Percentiles rank a stretch among this genome's conserved stretches.
phyloP scores from a whole-genome alignment of 2,797 vertebrate species.

The Lepidocolaptes lacrymiger region DNA sequence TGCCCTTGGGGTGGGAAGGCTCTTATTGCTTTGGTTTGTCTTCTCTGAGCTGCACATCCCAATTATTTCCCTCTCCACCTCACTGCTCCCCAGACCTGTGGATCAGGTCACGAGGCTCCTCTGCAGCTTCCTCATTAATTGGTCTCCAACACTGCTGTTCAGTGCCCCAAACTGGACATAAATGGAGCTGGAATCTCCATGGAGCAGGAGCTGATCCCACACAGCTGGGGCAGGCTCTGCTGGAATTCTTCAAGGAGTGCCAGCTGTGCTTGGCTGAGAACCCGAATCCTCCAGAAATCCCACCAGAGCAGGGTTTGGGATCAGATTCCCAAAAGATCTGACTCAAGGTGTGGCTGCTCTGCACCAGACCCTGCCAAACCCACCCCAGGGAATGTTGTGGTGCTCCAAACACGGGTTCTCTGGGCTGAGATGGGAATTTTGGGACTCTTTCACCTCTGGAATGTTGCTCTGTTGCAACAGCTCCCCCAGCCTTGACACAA shows the following conservation, averaged over 20 bases:
- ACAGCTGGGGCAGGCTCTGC: fast-evolving
- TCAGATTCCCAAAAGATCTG: not conserved
- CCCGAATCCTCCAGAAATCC: too few relatives aligned
- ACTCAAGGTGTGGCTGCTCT: not conserved
- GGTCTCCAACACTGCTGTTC: not conserved
- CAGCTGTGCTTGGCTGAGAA: too few relatives aligned
- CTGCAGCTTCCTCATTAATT: not conserved
- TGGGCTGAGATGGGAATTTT: not conserved
- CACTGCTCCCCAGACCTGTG: not conserved
- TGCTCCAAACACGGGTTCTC: not conserved
- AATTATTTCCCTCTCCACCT: not conserved
- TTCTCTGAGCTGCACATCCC: not conserved
- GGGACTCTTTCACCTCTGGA: not conserved
- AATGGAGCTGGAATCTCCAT: not conserved
- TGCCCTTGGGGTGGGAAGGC: not conserved
- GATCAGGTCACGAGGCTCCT: not conserved
- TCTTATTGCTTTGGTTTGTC: not conserved
- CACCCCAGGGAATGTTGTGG: not conserved
- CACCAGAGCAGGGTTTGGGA: not conserved
- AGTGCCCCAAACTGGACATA: not conserved
- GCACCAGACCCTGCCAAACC: not conserved
- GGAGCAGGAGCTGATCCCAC: not conserved
- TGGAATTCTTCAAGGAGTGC: not conserved
- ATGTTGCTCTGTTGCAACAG: not conserved
- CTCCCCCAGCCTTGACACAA: not conserved